phyloP scores from a whole-genome alignment of 2,113 vertebrate genomes.

The Poecile atricapillus region DNA sequence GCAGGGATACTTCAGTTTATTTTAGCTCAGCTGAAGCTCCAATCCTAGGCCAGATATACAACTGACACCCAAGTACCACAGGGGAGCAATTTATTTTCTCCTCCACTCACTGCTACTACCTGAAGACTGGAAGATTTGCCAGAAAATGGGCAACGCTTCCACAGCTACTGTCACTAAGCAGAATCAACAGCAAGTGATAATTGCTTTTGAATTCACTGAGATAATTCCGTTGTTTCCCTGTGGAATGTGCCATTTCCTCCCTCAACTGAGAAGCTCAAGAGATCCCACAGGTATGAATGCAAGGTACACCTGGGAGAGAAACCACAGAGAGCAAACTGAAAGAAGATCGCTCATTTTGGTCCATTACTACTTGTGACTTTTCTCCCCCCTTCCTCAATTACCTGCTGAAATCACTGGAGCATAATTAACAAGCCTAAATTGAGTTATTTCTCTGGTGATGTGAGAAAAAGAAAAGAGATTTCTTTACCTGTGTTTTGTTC shows the following conservation, averaged over 20 bases:
- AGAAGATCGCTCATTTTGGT: neutral
- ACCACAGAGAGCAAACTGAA: neutral
- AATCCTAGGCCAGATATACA: neutral
- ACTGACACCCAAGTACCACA: neutral
- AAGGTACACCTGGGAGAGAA: neutral
- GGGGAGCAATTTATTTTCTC: neutral
- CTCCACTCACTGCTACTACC: neutral
- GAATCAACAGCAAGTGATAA: neutral
- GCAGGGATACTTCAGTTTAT: neutral
- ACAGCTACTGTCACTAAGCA: neutral
- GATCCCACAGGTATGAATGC: neutral
- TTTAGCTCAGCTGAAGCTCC: neutral
- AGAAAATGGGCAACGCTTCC: neutral
- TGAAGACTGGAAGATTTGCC: neutral
- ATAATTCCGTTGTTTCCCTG: neutral
- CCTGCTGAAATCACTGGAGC: neutral
- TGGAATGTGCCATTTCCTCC: neutral
- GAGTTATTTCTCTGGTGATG: neutral
- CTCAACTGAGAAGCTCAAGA: neutral
- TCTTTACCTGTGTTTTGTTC: constrained; percentile 85
- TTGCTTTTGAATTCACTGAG: neutral
- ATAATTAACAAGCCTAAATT: neutral
- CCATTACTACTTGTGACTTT: neutral
- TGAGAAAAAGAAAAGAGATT: neutral
- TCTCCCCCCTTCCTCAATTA: neutral